Evolutionary conservation across 2,888 invertebrate species (phyloP), one percentile per base, ranked within the genome.

Genomic region (Cryptocheilus praepositus): DNA sequence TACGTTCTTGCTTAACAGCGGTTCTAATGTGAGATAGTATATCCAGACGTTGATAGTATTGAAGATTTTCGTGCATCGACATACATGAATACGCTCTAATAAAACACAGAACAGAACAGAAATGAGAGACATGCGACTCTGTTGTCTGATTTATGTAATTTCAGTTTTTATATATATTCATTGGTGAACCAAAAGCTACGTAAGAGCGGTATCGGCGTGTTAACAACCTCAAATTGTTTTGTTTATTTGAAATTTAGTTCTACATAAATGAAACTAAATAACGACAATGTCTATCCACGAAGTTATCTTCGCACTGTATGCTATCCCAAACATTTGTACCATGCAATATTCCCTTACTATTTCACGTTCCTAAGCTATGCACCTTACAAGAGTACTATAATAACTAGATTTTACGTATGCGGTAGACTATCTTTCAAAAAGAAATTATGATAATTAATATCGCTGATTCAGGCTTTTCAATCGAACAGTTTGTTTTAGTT

Each of bases 1-100:
- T 88, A 80, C 67, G 85, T 82, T 56, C 28, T 73, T 51, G 11
- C 57, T 36, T 53, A 57, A 36, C 43, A 25, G 36, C 8, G 36
- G 36, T 36, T 11, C 36, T 36, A 36, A 25, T 5, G 25, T 61
- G 52, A 59, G 5, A 56, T 63, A 46, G 46, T 59, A 53, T 46
- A 18, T 45, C 52, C 1, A 43, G n/a, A 49, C 15, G 13, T 25
- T 13, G 1, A 28, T 59, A 19, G 8, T 36, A 36, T 11, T 13
- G 18, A 56, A 56, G 49, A 5, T 49, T 49, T 49, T 49, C 49
- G 19, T 16, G 5, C 19, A 44, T 21, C 21, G n/a, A 44, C 15
- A 44, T 19, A 8, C 15, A 22, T 11, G 44, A 36, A 11, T 44
- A 44, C 5, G 1, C 11, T 21, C 21, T 3, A 8, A 21, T 8